Evolutionary conservation across 2,113 vertebrate species (phyloP).

Genomic region (Notiomystis cincta): DNA sequence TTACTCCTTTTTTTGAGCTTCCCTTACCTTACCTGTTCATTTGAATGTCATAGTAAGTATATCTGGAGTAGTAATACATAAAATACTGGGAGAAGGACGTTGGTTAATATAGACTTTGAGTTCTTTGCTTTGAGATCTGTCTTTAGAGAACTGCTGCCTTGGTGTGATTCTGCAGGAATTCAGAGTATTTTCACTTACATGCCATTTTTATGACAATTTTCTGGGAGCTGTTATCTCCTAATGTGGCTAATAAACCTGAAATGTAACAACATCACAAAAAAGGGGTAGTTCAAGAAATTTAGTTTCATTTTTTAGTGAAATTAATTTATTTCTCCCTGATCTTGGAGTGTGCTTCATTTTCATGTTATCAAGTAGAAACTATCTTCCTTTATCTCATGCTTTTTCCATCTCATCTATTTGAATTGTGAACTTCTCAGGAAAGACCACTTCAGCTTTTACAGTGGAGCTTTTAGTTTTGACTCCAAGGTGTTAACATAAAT

Average conservation of each 20-base stretch:
- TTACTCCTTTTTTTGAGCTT: background rate
- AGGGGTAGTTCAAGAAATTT: background rate
- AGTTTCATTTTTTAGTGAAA: background rate
- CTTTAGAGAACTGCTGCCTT: background rate
- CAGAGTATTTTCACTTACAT: background rate
- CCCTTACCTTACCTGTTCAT: background rate
- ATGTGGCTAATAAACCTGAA: background rate
- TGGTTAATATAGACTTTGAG: background rate
- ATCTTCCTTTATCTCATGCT: background rate
- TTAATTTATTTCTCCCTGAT: background rate
- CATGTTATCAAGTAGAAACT: background rate
- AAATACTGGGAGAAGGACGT: background rate
- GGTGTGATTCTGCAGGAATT: background rate
- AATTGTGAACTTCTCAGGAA: background rate
- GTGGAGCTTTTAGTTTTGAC: background rate
- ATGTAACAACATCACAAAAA: background rate
- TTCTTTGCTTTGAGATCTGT: background rate
- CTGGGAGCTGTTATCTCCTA: background rate
- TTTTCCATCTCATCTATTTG: background rate
- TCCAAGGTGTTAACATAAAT: background rate
- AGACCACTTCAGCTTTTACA: background rate
- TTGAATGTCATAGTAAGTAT: background rate
- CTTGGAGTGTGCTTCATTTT: background rate
- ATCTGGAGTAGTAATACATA: background rate
- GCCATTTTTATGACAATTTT: background rate